Evolutionary conservation across 1,140 invertebrate genomes (phyloP).

Genomic region (Ceratoteleas bidentatus): DNA sequence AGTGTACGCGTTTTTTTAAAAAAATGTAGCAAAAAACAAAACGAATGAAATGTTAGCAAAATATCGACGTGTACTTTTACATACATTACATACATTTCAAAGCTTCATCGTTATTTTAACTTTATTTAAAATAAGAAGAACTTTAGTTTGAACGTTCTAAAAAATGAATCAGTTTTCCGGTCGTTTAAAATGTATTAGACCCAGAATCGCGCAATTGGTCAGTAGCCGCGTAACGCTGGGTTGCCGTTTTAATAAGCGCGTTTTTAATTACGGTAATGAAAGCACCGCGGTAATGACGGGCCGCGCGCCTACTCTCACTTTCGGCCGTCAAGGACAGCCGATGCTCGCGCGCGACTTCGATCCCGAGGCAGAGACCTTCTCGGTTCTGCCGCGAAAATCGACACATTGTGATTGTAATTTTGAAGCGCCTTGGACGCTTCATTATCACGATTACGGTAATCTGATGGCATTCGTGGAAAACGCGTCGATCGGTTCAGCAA

Average conservation of each 20-base stretch:
- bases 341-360: constrained; percentile 19
- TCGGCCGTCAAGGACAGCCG: constrained; percentile 55
- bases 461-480: constrained; percentile 14
- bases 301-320: constrained; percentile 53
- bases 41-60: too few relatives aligned
- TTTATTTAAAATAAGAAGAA: too few relatives aligned
- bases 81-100: too few relatives aligned
- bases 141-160: too few relatives aligned
- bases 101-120: too few relatives aligned
- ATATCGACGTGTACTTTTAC: too few relatives aligned
- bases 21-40: too few relatives aligned
- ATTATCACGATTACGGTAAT: constrained; percentile 27
- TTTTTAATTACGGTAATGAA: constrained; percentile 66
- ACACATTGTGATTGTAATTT: constrained; percentile 55
- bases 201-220: constrained; percentile 27
- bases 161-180: too few relatives aligned
- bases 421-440: constrained; percentile 22
- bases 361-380: constrained; percentile 32
- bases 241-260: constrained; percentile 55
- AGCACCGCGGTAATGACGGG: constrained; percentile 46
- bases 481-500: neutral
- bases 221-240: constrained; percentile 16
- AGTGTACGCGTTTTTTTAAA: too few relatives aligned
- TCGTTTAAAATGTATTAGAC: constrained; percentile 29
- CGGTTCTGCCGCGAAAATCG: constrained; percentile 38